Conservation (phyloP, 2,113 vertebrate genomes). For the Vidua chalybeata region DNA sequence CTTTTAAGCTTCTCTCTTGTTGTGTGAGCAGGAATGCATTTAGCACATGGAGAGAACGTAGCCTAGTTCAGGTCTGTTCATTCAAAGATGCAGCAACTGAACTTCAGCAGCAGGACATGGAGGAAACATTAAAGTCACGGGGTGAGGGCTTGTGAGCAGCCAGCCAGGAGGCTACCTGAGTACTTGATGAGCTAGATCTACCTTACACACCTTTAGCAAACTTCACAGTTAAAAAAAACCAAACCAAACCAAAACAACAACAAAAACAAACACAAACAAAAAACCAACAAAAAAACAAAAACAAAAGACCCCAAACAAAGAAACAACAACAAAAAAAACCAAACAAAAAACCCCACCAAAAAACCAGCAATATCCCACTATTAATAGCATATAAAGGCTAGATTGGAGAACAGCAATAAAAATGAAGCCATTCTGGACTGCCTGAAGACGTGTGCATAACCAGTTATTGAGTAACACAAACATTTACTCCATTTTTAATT, state of each 20-base stretch:
- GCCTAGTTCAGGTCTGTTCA: neutral
- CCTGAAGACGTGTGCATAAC: neutral
- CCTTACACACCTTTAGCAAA: neutral
- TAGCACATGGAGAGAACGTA: neutral
- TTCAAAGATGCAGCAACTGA: neutral
- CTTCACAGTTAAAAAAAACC: too few relatives aligned
- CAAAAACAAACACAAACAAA: neutral
- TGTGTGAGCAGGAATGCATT: neutral
- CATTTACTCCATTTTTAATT: neutral
- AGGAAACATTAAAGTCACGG: neutral
- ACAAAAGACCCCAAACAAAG: fast-evolving
- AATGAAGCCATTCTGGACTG: neutral
- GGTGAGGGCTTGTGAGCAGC: neutral
- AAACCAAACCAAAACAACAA: neutral
- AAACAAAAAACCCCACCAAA: too few relatives aligned
- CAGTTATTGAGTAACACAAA: neutral
- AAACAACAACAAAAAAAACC: too few relatives aligned
- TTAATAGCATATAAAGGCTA: neutral
- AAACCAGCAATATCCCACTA: neutral
- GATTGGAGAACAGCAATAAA: neutral
- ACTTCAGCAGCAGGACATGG: neutral
- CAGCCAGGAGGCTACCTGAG: neutral
- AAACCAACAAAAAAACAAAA: too few relatives aligned
- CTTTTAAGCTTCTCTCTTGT: neutral
- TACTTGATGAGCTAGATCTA: neutral